These are phyloP conservation scores for Cranoglanis bouderius DNA, from an alignment of 2,113 vertebrate species.

Conservation along the genomic window DNA sequence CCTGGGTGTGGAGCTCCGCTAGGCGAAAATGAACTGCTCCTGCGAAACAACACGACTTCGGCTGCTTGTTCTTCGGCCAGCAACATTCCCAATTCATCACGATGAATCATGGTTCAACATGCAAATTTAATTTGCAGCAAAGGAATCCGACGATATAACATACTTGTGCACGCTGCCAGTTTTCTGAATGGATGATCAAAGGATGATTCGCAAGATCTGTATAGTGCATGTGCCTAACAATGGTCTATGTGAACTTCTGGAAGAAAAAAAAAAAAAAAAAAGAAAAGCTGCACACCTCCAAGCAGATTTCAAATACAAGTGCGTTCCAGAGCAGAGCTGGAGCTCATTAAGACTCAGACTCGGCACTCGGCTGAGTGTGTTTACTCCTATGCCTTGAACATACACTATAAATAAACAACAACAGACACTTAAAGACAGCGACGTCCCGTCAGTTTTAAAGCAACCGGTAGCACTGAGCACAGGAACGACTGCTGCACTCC, in stretches of 20 bases:
- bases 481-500: too few species aligned
- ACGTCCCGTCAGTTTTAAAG: conserved; percentile 18
- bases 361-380: not conserved
- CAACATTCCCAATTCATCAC: not conserved
- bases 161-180: not conserved
- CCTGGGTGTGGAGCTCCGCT: not conserved
- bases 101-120: not conserved
- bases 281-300: not conserved
- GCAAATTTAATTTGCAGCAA: not conserved
- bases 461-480: conserved; percentile 5
- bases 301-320: not conserved
- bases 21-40: not conserved
- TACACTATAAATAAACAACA: conserved; percentile 13
- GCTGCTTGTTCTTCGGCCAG: not conserved
- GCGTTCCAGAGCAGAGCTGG: not conserved
- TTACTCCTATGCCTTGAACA: not conserved
- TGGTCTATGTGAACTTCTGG: not conserved
- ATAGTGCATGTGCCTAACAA: not conserved
- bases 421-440: conserved; percentile 24
- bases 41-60: not conserved
- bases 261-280: not conserved
- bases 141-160: not conserved
- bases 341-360: not conserved
- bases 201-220: not conserved
- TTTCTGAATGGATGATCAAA: not conserved